These are phyloP conservation scores for Eudasyphora cyanicolor DNA, from an alignment of 2,888 invertebrate genomes.

Conservation along the genomic window DNA sequence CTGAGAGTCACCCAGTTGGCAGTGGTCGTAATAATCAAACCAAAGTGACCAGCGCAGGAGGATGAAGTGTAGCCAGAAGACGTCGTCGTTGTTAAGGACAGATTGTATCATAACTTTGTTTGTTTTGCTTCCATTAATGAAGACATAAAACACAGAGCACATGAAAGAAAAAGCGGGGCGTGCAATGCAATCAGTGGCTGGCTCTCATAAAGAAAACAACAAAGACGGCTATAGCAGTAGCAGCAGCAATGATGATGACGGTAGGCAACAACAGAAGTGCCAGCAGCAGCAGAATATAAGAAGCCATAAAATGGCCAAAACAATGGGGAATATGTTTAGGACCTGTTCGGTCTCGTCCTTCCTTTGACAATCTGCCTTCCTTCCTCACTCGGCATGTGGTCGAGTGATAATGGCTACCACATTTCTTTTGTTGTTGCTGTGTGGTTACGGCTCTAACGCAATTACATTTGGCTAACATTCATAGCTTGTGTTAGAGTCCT, in stretches of 20 bases:
- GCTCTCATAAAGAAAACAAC: conserved; percentile 35
- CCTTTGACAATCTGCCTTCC: background rate
- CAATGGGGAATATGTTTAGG: conserved; percentile 36
- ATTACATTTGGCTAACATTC: background rate
- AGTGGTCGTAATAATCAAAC: too few species aligned
- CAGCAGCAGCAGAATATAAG: too few species aligned
- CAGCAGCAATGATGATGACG: too few species aligned
- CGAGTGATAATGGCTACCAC: background rate
- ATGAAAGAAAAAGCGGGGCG: conserved; percentile 47
- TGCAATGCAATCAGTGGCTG: conserved; percentile 17
- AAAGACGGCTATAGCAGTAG: conserved; percentile 38
- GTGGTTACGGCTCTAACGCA: background rate
- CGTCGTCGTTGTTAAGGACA: conserved; percentile 44
- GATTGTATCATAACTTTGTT: conserved; percentile 61
- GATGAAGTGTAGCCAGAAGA: background rate
- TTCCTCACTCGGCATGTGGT: background rate
- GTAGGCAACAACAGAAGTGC: too few species aligned
- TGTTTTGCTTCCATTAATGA: conserved; percentile 54
- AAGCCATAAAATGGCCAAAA: conserved; percentile 1
- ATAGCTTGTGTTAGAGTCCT: background rate
- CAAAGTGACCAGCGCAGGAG: background rate
- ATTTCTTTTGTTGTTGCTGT: background rate
- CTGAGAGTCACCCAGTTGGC: too few species aligned
- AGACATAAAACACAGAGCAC: conserved; percentile 53
- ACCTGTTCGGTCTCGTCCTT: background rate